Conservation (phyloP, 2,113 vertebrate species). For the Deroptyus accipitrinus region DNA sequence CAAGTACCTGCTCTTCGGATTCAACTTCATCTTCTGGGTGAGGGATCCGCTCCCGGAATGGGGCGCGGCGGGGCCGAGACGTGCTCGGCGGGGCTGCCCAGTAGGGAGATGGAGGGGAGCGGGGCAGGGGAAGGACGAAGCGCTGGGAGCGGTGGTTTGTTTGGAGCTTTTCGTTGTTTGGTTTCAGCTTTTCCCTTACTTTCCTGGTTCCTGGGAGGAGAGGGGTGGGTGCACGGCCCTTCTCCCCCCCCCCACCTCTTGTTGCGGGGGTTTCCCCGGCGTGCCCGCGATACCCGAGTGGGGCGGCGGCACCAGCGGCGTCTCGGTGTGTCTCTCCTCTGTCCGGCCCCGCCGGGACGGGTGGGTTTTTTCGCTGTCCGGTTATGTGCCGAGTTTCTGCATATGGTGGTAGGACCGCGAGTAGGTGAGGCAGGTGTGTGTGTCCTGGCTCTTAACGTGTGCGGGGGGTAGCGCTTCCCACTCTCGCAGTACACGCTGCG, state of each 20-base stretch:
- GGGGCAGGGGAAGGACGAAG: background rate
- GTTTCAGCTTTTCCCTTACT: background rate
- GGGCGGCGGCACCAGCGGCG: no score
- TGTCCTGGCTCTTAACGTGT: background rate
- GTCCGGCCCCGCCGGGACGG: background rate
- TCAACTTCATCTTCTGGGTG: slow-evolving; percentile 96
- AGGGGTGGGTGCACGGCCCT: no score
- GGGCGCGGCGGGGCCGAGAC: no score
- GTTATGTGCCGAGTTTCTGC: background rate
- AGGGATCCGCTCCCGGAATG: slow-evolving; percentile 42
- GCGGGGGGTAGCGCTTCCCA: background rate
- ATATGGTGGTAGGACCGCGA: background rate
- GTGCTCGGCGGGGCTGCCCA: no score
- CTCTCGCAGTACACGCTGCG: accelerated
- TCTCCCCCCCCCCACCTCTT: no score
- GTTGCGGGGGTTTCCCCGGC: no score
- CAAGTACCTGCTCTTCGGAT: slow-evolving; percentile 93
- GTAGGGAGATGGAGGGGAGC: background rate
- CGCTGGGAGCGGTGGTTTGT: no score
- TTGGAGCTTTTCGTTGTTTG: background rate
- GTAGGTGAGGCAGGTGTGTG: background rate
- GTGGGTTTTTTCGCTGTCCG: background rate
- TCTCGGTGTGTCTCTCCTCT: background rate
- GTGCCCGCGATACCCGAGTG: no score
- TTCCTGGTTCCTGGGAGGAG: no score